phyloP scores from a whole-genome alignment of 2,113 vertebrate genomes.

The Plectropomus leopardus region DNA sequence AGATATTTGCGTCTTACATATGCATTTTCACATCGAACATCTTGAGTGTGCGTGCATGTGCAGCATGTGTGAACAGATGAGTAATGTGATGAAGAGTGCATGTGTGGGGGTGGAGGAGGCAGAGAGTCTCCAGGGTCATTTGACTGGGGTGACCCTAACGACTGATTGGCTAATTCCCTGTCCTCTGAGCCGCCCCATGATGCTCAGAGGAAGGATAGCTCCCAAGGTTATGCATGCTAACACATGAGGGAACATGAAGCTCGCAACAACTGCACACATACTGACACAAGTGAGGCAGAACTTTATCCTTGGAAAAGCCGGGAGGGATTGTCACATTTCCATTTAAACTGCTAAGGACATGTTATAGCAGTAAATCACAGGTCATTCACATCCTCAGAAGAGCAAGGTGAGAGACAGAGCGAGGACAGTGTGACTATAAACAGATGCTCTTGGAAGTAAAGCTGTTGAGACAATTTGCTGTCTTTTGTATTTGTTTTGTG shows the following conservation, averaged over 20 bases:
- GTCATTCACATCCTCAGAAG: slow-evolving; percentile 26
- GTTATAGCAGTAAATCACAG: slow-evolving; percentile 47
- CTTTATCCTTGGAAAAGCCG: slow-evolving; percentile 53
- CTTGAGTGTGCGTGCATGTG: slow-evolving; percentile 12
- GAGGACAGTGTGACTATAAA: slow-evolving; percentile 18
- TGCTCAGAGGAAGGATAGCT: slow-evolving; percentile 69
- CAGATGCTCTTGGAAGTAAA: slow-evolving; percentile 1
- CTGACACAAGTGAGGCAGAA: slow-evolving; percentile 45
- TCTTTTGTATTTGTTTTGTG: background rate
- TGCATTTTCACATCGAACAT: slow-evolving; percentile 26
- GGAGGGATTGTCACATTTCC: slow-evolving; percentile 63
- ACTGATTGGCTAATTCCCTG: slow-evolving; percentile 71
- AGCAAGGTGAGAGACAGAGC: slow-evolving; percentile 48
- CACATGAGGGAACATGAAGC: slow-evolving; percentile 34
- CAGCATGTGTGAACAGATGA: background rate
- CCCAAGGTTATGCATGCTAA: slow-evolving; percentile 73
- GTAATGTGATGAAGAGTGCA: background rate
- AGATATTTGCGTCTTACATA: slow-evolving; percentile 19
- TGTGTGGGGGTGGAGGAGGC: background rate
- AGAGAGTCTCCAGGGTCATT: slow-evolving; percentile 38
- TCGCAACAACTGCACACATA: slow-evolving; percentile 22
- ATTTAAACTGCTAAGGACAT: slow-evolving; percentile 62
- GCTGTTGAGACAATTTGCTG: background rate
- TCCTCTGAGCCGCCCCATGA: slow-evolving; percentile 69
- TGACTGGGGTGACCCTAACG: slow-evolving; percentile 69